phyloP scores from a whole-genome alignment of 2,797 vertebrate genomes.

The Danio choprae region DNA sequence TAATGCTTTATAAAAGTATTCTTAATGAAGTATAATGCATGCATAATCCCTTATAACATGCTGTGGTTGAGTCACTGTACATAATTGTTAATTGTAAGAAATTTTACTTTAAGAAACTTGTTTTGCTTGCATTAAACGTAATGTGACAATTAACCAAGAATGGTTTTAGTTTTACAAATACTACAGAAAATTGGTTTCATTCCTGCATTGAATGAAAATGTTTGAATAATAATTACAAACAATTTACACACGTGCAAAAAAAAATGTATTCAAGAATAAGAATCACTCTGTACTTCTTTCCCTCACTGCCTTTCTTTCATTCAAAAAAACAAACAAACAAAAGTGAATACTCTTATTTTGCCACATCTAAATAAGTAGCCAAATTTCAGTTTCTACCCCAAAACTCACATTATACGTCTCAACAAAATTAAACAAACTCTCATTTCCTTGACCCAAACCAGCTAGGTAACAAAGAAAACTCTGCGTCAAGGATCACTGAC shows the following conservation, averaged over 20 bases:
- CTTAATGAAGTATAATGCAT: too few species aligned
- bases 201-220: background rate
- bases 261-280: background rate
- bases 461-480: slow-evolving; percentile 51
- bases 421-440: slow-evolving; percentile 24
- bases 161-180: background rate
- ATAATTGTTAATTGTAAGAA: too few species aligned
- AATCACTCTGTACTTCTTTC: background rate
- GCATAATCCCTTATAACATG: too few species aligned
- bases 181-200: background rate
- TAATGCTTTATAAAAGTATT: too few species aligned
- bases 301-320: background rate
- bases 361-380: background rate
- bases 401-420: background rate
- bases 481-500: slow-evolving; percentile 48
- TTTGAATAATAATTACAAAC: background rate
- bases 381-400: background rate
- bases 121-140: background rate
- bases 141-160: background rate
- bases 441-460: slow-evolving; percentile 18
- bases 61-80: too few species aligned
- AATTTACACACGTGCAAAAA: background rate
- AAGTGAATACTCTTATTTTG: background rate
- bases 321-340: background rate
- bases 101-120: background rate